Conservation (phyloP, 1,140 invertebrate species). For the Thaumetopoea pityocampa region DNA sequence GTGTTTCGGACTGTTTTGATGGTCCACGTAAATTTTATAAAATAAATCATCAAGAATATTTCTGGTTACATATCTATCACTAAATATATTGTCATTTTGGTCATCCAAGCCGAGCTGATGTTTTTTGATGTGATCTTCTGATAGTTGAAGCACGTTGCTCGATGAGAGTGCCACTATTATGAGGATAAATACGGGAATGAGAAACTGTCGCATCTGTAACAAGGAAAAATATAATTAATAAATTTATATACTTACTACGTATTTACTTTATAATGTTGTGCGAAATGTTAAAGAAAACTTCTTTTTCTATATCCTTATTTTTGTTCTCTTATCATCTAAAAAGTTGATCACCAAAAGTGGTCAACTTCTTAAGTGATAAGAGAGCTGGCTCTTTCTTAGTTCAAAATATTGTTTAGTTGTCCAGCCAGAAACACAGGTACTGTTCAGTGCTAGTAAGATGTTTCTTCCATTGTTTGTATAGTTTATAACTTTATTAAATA, state of each 20-base stretch:
- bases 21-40: slow-evolving; percentile 36
- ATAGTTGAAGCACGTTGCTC: slow-evolving; percentile 59
- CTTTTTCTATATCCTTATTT: no score
- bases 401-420: no score
- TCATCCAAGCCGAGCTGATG: slow-evolving; percentile 33
- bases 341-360: no score
- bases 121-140: slow-evolving; percentile 38
- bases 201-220: slow-evolving; percentile 57
- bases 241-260: no score
- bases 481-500: no score
- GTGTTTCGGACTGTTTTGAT: slow-evolving; percentile 16
- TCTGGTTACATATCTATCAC: slow-evolving; percentile 37
- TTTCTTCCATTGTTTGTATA: no score
- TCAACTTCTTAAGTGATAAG: no score
- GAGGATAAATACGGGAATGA: slow-evolving; percentile 50
- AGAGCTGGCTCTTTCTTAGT: no score
- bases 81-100: slow-evolving; percentile 56
- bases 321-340: no score
- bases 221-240: slow-evolving; percentile 22
- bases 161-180: slow-evolving; percentile 51
- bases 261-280: not conserved
- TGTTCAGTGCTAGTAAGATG: no score
- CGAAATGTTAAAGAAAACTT: not conserved
- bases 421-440: no score
- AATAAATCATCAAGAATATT: slow-evolving; percentile 41